Evolutionary conservation across 1,140 invertebrate genomes (phyloP), one percentile per base, ranked within the genome.

Genomic region (Agrypnia vestita): DNA sequence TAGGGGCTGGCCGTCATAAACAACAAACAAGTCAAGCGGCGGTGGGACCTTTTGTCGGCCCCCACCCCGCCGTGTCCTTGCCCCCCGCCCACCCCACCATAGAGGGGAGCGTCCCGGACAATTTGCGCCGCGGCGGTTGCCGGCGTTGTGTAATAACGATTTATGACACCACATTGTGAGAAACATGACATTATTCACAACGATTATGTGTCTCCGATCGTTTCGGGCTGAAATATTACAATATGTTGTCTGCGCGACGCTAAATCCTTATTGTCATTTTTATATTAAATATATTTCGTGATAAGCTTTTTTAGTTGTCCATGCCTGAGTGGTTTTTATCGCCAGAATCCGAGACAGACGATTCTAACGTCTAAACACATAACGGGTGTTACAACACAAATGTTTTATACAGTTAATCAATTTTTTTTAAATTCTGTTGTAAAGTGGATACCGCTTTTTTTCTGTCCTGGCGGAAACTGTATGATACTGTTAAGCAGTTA

Each of bases 11-110:
- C 73, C 55, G 69, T 77, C 81, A 80, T 82, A 82, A 82, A 82
- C 81, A 82, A 82, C 81, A 82, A 82, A 82, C 81, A 78, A 82
- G 81, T 82, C 81, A 78, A 78, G 78, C 74, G 77, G 78, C 72
- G 81, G 77, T 69, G 35, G 75, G 51, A 56, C 47, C 53, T 73
- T 71, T 75, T 75, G 73, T 75, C 43, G 43, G 59, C 15, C 21
- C 53, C 75, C 56, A 13, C 47, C n/a, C 76, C 64, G n/a, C 43
- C n/a, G 13, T 25, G 17, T 15, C 21, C 51, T 55, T n/a, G 17
- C 35, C 75, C 15, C 49, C 75, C 46, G 25, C 59, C 59, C 43
- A 8, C 15, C 56, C 35, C 56, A 11, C 11, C 19, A n/a, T n/a
- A 19, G n/a, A n/a, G 69, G 35, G 67, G 43, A 21, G 47, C 51